Evolutionary conservation across 2,888 invertebrate genomes (phyloP).

Genomic region (Himalopsyche kuldschensis): DNA sequence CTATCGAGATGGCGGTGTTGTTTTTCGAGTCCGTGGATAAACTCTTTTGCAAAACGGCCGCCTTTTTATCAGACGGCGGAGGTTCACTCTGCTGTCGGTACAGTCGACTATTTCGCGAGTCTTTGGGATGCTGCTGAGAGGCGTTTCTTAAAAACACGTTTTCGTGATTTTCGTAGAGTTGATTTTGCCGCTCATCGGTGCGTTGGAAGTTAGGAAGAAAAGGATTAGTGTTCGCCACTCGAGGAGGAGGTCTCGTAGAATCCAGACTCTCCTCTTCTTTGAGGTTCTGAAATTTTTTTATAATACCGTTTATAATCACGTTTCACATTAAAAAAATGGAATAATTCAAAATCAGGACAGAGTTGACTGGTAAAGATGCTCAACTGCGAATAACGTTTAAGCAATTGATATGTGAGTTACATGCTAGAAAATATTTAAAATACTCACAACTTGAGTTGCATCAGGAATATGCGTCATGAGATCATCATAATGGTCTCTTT

Average conservation of each 20-base stretch:
- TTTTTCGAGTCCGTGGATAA: slow-evolving; percentile 51
- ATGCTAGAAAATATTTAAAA: too few relatives aligned
- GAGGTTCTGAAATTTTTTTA: not conserved
- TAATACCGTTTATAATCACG: too few relatives aligned
- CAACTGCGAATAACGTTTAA: too few relatives aligned
- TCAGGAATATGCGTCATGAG: slow-evolving; percentile 43
- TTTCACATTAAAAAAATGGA: too few relatives aligned
- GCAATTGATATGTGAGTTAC: too few relatives aligned
- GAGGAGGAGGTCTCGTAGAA: slow-evolving; percentile 40
- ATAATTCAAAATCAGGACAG: not conserved
- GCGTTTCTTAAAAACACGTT: slow-evolving; percentile 53
- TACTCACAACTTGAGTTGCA: not conserved
- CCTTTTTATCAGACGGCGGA: slow-evolving; percentile 47
- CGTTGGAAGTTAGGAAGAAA: slow-evolving; percentile 47
- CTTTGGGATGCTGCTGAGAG: slow-evolving; percentile 53
- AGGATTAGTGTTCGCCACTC: slow-evolving; percentile 48
- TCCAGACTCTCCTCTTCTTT: slow-evolving; percentile 15
- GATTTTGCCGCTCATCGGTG: slow-evolving; percentile 45
- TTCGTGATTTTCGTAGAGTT: slow-evolving; percentile 55
- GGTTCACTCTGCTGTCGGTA: slow-evolving; percentile 55
- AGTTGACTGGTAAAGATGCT: too few relatives aligned
- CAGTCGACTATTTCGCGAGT: slow-evolving; percentile 49
- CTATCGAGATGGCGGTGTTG: slow-evolving; percentile 19
- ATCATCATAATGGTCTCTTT: slow-evolving; percentile 49
- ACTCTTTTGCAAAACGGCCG: slow-evolving; percentile 49